Conservation (phyloP, 2,888 invertebrate genomes). For the Sycophila texana region DNA sequence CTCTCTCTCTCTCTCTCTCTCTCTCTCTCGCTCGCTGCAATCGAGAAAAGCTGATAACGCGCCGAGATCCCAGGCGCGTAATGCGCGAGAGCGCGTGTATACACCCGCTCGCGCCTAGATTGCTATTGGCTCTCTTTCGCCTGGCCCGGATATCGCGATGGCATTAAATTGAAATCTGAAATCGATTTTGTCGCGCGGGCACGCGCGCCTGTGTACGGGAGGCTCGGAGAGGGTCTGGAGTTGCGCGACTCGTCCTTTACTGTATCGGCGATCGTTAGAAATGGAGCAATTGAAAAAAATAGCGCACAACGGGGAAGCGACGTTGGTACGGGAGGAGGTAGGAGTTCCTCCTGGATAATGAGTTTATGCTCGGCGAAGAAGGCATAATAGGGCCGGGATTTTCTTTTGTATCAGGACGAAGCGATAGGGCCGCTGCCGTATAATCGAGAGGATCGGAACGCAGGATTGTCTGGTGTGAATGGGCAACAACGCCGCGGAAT, state of each 20-base stretch:
- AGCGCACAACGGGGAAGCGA: neutral
- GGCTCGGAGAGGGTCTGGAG: neutral
- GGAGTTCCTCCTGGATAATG: slow-evolving; percentile 26
- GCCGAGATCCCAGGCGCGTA: slow-evolving; percentile 60
- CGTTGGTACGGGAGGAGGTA: neutral
- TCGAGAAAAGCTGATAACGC: slow-evolving; percentile 64
- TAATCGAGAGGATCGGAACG: slow-evolving; percentile 3
- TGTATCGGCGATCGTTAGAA: neutral
- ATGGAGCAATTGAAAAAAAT: slow-evolving; percentile 11
- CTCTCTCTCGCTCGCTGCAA: slow-evolving; percentile 14
- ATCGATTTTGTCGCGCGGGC: slow-evolving; percentile 63
- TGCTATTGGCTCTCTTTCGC: slow-evolving; percentile 21
- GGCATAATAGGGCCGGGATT: neutral
- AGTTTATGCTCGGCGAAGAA: slow-evolving; percentile 26
- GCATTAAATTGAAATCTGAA: slow-evolving; percentile 72
- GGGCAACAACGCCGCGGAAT: slow-evolving; percentile 5
- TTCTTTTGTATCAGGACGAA: neutral
- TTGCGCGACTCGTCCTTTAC: neutral
- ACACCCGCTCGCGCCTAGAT: slow-evolving; percentile 6
- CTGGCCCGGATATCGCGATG: slow-evolving; percentile 64
- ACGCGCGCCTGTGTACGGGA: neutral
- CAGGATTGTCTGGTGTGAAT: slow-evolving; percentile 21
- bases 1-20: no score
- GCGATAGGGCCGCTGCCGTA: neutral
- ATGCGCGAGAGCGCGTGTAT: slow-evolving; percentile 57